Conservation (phyloP, 1,140 invertebrate genomes). For the Drosophila nigromelanica region DNA sequence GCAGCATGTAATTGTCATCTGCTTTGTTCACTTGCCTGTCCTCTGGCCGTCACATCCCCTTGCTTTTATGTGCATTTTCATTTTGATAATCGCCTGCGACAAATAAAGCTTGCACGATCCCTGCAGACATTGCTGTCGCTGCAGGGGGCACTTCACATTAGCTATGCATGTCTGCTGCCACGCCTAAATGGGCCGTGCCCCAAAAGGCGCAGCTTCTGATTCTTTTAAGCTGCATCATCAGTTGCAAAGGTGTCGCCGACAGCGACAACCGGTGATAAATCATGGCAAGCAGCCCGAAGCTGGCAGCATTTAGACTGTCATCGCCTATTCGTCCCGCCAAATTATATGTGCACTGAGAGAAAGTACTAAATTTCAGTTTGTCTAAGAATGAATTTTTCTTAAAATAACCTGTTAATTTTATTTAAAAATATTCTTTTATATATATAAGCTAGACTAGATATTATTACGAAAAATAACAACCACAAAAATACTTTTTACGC, state of each 20-base stretch:
- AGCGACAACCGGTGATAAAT: conserved; percentile 40
- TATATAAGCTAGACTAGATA: too few relatives aligned
- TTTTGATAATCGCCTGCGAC: conserved; percentile 2
- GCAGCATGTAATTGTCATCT: neutral
- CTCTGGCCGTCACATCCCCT: conserved; percentile 1
- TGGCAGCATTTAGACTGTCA: conserved; percentile 40
- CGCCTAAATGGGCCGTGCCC: conserved; percentile 31
- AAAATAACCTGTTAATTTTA: too few relatives aligned
- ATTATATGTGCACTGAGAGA: conserved; percentile 38
- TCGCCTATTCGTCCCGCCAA: conserved; percentile 34
- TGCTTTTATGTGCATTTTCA: neutral
- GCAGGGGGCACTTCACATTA: conserved; percentile 8
- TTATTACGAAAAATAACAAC: too few relatives aligned
- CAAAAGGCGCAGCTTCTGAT: conserved; percentile 4
- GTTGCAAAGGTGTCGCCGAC: neutral
- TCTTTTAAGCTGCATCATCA: neutral
- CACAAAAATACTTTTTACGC: too few relatives aligned
- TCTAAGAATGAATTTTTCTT: too few relatives aligned
- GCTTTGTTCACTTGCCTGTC: neutral
- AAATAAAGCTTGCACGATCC: conserved; percentile 4
- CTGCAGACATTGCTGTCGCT: conserved; percentile 1
- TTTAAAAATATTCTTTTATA: too few relatives aligned
- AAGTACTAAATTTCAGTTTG: too few relatives aligned
- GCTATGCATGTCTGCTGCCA: conserved; percentile 29
- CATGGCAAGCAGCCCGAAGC: conserved; percentile 20